A percentile compares a stretch with the other conserved stretches of the same genome.
These are phyloP conservation scores for Kryptopterus vitreolus DNA, from an alignment of 2,797 vertebrate species.

Conservation along the genomic window DNA sequence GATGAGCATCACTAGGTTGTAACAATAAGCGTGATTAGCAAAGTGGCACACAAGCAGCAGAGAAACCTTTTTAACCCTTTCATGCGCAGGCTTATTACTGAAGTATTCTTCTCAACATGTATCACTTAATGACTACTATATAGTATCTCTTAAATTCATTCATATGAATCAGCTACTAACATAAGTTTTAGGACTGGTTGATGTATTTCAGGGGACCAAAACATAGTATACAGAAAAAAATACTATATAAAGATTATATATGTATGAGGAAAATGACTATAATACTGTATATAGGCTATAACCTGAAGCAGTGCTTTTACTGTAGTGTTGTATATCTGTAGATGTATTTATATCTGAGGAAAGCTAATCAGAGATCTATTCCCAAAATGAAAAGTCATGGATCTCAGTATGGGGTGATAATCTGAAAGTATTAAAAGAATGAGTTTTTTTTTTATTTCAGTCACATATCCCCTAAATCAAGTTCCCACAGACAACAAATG, in stretches of 20 bases:
- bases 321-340: background rate
- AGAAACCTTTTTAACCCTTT: background rate
- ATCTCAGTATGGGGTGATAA: background rate
- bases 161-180: background rate
- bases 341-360: background rate
- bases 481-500: background rate
- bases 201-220: background rate
- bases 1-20: slow-evolving; percentile 6
- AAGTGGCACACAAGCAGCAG: slow-evolving; percentile 2
- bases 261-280: no score
- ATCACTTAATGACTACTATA: background rate
- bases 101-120: no score
- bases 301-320: background rate
- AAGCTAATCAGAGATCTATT: background rate
- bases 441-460: background rate
- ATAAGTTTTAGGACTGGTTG: background rate
- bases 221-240: background rate
- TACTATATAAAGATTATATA: background rate
- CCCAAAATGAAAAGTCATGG: background rate
- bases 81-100: background rate
- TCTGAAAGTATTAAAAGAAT: background rate
- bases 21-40: slow-evolving; percentile 34
- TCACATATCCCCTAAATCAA: background rate
- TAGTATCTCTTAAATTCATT: background rate
- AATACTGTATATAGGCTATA: no score